phyloP scores from a whole-genome alignment of 2,113 vertebrate species.

The Peucedramus taeniatus region DNA sequence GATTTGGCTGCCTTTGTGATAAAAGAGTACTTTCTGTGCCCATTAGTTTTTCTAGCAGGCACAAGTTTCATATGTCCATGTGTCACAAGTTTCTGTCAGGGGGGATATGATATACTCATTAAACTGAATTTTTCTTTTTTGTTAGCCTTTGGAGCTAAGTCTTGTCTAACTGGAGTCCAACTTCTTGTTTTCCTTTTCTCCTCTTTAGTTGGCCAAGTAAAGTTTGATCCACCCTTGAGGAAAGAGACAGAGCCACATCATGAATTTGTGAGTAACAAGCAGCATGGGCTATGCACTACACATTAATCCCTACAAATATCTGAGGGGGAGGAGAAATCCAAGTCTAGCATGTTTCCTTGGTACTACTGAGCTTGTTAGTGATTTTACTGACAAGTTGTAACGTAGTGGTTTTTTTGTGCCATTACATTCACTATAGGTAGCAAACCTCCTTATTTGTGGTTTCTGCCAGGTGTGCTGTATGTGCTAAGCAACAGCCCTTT shows the following conservation, averaged over 20 bases:
- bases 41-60: not conserved
- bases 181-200: constrained; percentile 32
- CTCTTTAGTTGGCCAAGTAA: constrained; percentile 87
- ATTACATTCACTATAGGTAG: not conserved
- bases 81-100: not conserved
- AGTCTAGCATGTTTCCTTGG: not conserved
- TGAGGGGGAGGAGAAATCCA: not conserved
- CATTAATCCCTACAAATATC: not conserved
- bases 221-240: constrained; percentile 92
- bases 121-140: not conserved
- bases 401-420: not conserved
- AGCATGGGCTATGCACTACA: not conserved
- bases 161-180: not conserved
- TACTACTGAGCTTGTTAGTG: not conserved
- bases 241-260: constrained; percentile 97
- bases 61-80: not conserved
- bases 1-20: not conserved
- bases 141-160: not conserved
- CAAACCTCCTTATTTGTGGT: not conserved
- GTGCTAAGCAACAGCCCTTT: not conserved
- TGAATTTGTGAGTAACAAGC: constrained; percentile 85
- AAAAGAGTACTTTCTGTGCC: not conserved
- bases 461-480: not conserved
- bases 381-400: not conserved
- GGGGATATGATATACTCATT: not conserved